These are phyloP conservation scores for Sicus ferrugineus DNA, from an alignment of 2,888 invertebrate genomes.

Conservation along the genomic window DNA sequence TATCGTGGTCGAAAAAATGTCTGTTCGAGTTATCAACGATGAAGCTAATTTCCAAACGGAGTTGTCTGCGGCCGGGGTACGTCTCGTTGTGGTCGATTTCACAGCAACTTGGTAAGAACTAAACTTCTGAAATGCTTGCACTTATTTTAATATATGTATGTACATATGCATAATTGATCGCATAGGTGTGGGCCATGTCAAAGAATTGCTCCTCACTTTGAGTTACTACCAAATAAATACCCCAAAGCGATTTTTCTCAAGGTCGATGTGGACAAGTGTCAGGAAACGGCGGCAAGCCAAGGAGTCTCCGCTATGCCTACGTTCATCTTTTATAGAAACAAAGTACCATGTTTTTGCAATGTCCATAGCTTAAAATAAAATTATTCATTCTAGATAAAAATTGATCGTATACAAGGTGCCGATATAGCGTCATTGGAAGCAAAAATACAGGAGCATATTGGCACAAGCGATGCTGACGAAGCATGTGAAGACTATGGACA, in stretches of 20 bases:
- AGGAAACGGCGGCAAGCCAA: slow-evolving; percentile 85
- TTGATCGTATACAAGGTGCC: slow-evolving; percentile 89
- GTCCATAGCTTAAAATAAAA: neutral
- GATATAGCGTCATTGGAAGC: slow-evolving; percentile 82
- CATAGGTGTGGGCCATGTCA: slow-evolving; percentile 96
- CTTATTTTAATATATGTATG: neutral
- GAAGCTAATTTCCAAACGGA: slow-evolving; percentile 82
- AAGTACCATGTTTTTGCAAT: slow-evolving; percentile 64
- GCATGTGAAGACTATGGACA: slow-evolving; percentile 80
- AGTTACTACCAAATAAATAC: slow-evolving; percentile 86
- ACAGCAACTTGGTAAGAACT: slow-evolving; percentile 84
- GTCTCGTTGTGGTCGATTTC: slow-evolving; percentile 93
- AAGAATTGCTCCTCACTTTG: slow-evolving; percentile 91
- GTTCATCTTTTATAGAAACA: slow-evolving; percentile 92
- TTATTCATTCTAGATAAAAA: slow-evolving; percentile 69
- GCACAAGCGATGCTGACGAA: slow-evolving; percentile 69
- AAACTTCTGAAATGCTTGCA: neutral
- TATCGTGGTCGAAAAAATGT: too few relatives aligned
- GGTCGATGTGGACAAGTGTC: slow-evolving; percentile 89
- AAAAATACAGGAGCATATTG: slow-evolving; percentile 88
- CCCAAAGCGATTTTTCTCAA: slow-evolving; percentile 89
- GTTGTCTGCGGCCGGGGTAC: slow-evolving; percentile 83
- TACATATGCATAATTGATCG: neutral
- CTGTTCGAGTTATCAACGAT: slow-evolving; percentile 62
- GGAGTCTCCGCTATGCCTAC: slow-evolving; percentile 98